These are phyloP conservation scores for Buceros bicornis DNA, from an alignment of 2,797 vertebrate species.

Conservation along the genomic window DNA sequence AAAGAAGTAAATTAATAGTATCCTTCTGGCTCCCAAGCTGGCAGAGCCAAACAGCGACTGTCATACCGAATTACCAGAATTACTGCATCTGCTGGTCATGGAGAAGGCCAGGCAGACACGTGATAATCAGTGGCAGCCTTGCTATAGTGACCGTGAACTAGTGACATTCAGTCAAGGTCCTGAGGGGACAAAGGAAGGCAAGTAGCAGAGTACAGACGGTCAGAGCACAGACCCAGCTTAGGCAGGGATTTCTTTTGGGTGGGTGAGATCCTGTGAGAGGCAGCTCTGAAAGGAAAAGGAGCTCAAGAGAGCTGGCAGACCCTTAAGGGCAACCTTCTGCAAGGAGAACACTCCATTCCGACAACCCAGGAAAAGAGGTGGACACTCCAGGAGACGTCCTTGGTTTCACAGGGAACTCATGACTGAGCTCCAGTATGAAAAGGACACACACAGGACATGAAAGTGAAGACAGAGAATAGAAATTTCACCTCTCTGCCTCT, in stretches of 20 bases:
- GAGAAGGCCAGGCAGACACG: not conserved
- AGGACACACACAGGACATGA: not conserved
- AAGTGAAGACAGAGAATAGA: not conserved
- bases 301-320: not conserved
- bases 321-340: not conserved
- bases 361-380: not conserved
- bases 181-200: not conserved
- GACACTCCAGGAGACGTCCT: not conserved
- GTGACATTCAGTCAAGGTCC: not conserved
- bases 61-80: not conserved
- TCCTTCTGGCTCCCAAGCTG: not conserved
- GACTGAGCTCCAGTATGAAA: not conserved
- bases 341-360: not conserved
- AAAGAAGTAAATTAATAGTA: not conserved
- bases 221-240: not conserved
- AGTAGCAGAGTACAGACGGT: not conserved
- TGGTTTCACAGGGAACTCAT: not conserved
- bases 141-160: not conserved
- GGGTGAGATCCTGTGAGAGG: not conserved
- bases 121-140: not conserved
- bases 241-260: not conserved
- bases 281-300: not conserved
- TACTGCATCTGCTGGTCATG: not conserved
- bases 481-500: not conserved
- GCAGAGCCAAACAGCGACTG: not conserved